phyloP scores from a whole-genome alignment of 2,888 invertebrate species.

The Ennomos quercinarius region DNA sequence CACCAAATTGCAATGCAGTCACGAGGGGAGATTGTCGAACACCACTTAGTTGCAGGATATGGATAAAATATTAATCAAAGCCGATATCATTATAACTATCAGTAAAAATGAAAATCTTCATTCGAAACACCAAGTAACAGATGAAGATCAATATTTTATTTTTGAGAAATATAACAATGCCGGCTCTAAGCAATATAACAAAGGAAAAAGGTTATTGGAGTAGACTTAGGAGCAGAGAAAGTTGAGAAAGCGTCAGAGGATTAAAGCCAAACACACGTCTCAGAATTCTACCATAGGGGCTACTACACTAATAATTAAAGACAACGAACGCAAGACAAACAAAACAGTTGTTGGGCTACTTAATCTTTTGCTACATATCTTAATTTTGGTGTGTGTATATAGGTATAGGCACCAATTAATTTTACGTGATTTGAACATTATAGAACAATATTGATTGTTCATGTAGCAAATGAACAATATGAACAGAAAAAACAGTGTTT shows the following conservation, averaged over 20 bases:
- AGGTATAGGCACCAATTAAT: slow-evolving; percentile 31
- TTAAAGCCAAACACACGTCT: slow-evolving; percentile 36
- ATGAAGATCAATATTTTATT: slow-evolving; percentile 66
- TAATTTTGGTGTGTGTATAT: slow-evolving; percentile 29
- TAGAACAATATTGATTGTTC: slow-evolving; percentile 8
- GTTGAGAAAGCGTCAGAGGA: slow-evolving; percentile 39
- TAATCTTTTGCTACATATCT: slow-evolving; percentile 16
- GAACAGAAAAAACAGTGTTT: slow-evolving; percentile 11
- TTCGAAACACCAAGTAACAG: slow-evolving; percentile 63
- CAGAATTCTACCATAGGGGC: slow-evolving; percentile 26
- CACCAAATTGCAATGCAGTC: slow-evolving; percentile 86
- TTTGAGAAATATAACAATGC: slow-evolving; percentile 48
- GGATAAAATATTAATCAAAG: slow-evolving; percentile 56
- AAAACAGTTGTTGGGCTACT: slow-evolving; percentile 17
- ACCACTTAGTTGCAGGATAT: slow-evolving; percentile 67
- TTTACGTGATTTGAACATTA: slow-evolving; percentile 5
- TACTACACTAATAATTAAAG: slow-evolving; percentile 36
- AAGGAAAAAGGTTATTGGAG: slow-evolving; percentile 43
- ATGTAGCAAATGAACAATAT: slow-evolving; percentile 18
- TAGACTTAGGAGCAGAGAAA: slow-evolving; percentile 44
- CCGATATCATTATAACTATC: slow-evolving; percentile 52
- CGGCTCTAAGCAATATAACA: slow-evolving; percentile 61
- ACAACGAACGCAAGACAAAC: slow-evolving; percentile 34
- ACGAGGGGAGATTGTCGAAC: slow-evolving; percentile 84
- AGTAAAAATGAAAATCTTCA: slow-evolving; percentile 66